A percentile compares a stretch with the other conserved stretches of the same genome.
Conservation (phyloP, 2,113 vertebrate species). For the Cairina moschata region DNA sequence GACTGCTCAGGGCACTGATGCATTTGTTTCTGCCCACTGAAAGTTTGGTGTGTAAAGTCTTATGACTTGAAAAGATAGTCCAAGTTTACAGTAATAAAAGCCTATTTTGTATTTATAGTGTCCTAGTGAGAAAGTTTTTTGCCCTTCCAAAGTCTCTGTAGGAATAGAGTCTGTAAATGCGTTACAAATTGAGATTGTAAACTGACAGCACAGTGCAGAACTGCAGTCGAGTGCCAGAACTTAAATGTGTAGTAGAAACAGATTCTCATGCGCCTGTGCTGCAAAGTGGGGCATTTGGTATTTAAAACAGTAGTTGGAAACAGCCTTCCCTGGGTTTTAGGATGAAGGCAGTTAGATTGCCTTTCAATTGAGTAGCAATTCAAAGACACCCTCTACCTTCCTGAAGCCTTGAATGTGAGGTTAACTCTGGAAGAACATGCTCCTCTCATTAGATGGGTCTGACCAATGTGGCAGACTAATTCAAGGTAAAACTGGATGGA, state of each 20-base stretch:
- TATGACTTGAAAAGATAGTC: not conserved
- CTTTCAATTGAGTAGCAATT: not conserved
- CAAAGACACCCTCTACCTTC: not conserved
- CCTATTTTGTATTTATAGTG: constrained; percentile 13
- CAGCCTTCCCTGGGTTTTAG: not conserved
- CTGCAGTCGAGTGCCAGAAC: not conserved
- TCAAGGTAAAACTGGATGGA: not conserved
- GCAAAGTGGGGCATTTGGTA: not conserved
- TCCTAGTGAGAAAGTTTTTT: not conserved
- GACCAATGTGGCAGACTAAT: not conserved
- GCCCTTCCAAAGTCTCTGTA: not conserved
- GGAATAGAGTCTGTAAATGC: not conserved
- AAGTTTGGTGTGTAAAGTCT: not conserved
- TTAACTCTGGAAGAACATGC: not conserved
- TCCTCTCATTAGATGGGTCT: not conserved
- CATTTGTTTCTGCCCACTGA: not conserved
- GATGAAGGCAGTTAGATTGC: not conserved
- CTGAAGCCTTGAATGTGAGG: not conserved
- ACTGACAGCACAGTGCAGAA: not conserved
- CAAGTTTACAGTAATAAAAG: constrained; percentile 12
- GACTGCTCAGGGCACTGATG: not conserved
- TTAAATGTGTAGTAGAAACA: not conserved
- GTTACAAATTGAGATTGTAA: not conserved
- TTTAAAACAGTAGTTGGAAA: not conserved
- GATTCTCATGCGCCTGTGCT: not conserved